Evolutionary conservation across 2,113 vertebrate genomes (phyloP).

Genomic region (Cyanoliseus patagonus): DNA sequence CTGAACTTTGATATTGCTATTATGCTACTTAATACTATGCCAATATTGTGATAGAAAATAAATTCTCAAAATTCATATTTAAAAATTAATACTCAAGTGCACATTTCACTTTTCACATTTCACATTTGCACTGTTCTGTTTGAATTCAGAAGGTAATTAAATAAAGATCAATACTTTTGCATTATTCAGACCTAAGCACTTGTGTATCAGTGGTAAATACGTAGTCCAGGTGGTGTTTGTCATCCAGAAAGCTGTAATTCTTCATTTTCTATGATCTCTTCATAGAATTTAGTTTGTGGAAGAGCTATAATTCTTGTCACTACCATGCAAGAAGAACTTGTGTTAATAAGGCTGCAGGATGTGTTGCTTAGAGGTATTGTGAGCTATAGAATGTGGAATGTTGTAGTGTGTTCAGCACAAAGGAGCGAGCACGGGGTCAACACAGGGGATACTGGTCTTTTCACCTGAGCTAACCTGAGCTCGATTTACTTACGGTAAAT

Average conservation of each 20-base stretch:
- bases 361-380: not conserved
- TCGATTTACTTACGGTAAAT: not conserved
- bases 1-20: not conserved
- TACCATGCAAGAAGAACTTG: not conserved
- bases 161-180: not conserved
- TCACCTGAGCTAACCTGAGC: not conserved
- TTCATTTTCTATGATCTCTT: not conserved
- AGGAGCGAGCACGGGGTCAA: not conserved
- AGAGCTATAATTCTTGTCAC: not conserved
- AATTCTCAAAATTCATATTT: not conserved
- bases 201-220: not conserved
- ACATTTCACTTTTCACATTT: not conserved
- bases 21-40: not conserved
- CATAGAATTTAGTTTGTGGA: not conserved
- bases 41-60: not conserved
- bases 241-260: not conserved
- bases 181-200: not conserved
- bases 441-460: not conserved
- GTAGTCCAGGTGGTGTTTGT: conserved; percentile 10
- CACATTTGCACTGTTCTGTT: not conserved
- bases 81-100: not conserved
- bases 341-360: not conserved
- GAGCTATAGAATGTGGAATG: not conserved
- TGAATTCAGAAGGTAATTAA: not conserved
- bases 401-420: not conserved